These are phyloP conservation scores for Caenorhabditis sp. DNA, from an alignment of 2,888 invertebrate genomes.

Conservation along the genomic window DNA sequence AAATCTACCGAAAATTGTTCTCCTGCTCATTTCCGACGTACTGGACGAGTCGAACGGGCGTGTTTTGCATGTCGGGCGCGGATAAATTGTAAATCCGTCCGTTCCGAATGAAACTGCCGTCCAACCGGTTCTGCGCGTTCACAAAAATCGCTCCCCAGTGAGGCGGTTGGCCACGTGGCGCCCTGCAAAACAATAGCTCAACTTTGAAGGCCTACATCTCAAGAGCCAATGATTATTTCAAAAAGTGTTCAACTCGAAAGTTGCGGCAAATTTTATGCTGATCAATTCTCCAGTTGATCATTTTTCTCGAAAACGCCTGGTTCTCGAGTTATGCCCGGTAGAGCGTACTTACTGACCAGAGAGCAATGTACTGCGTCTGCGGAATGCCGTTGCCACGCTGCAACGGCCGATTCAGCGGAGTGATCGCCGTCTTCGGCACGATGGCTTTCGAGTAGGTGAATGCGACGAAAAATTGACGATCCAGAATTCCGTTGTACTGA, in stretches of 20 bases:
- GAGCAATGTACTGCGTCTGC: constrained; percentile 54
- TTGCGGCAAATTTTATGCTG: no score
- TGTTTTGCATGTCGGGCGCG: constrained; percentile 15
- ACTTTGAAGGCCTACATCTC: neutral
- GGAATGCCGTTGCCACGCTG: constrained; percentile 56
- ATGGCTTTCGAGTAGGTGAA: constrained; percentile 55
- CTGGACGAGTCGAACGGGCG: constrained; percentile 53
- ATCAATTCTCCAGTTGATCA: no score
- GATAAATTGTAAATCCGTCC: constrained; percentile 48
- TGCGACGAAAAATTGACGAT: constrained; percentile 56
- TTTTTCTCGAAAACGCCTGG: no score
- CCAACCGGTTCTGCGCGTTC: constrained; percentile 42
- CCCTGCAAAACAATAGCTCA: constrained; percentile 31
- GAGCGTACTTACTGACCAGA: constrained; percentile 50
- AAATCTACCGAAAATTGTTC: no score
- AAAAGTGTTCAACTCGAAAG: no score
- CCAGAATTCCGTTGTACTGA: constrained; percentile 64
- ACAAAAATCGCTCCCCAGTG: constrained; percentile 58
- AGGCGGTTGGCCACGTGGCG: constrained; percentile 55
- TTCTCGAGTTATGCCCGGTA: no score
- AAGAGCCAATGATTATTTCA: neutral
- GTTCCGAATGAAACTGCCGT: constrained; percentile 59
- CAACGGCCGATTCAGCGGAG: constrained; percentile 57
- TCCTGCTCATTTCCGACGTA: constrained; percentile 55
- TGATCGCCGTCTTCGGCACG: constrained; percentile 54